Evolutionary conservation across 2,113 vertebrate species (phyloP).

Genomic region (Apteryx mantelli): DNA sequence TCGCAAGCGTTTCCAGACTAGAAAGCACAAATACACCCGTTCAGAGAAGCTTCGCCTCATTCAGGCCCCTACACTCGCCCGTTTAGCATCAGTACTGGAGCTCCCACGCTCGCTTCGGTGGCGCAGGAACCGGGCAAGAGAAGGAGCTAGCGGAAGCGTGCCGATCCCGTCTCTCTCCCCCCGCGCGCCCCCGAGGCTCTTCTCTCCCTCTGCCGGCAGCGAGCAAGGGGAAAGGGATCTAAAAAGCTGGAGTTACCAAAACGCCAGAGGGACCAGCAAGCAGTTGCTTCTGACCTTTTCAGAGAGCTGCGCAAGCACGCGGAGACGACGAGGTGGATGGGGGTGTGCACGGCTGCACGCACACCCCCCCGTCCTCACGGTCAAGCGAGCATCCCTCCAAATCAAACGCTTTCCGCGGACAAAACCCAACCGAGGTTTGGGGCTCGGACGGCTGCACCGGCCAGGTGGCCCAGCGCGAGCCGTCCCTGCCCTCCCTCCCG

Average conservation of each 20-base stretch:
- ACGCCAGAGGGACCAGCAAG: not conserved
- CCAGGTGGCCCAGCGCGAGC: too few relatives aligned
- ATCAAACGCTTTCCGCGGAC: not conserved
- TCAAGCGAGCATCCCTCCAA: not conserved
- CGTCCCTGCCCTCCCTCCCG: too few relatives aligned
- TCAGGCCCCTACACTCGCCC: too few relatives aligned
- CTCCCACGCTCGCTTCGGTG: not conserved
- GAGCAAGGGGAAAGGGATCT: fast-evolving
- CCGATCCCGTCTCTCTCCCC: too few relatives aligned
- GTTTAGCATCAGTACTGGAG: too few relatives aligned
- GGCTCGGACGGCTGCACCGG: too few relatives aligned
- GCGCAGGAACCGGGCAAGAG: not conserved
- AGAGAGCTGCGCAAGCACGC: not conserved
- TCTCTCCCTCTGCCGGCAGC: too few relatives aligned
- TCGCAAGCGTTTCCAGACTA: not conserved
- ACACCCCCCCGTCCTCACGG: too few relatives aligned
- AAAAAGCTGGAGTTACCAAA: not conserved
- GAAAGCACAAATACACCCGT: not conserved
- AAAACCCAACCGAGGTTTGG: not conserved
- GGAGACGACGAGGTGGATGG: not conserved
- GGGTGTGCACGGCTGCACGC: fast-evolving
- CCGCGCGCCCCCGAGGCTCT: too few relatives aligned
- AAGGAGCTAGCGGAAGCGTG: too few relatives aligned
- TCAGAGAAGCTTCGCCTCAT: too few relatives aligned
- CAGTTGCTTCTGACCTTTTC: not conserved